Evolutionary conservation across 2,888 invertebrate genomes (phyloP), one percentile per base, ranked within the genome.

Genomic region (Linnaemya tessellans): DNA sequence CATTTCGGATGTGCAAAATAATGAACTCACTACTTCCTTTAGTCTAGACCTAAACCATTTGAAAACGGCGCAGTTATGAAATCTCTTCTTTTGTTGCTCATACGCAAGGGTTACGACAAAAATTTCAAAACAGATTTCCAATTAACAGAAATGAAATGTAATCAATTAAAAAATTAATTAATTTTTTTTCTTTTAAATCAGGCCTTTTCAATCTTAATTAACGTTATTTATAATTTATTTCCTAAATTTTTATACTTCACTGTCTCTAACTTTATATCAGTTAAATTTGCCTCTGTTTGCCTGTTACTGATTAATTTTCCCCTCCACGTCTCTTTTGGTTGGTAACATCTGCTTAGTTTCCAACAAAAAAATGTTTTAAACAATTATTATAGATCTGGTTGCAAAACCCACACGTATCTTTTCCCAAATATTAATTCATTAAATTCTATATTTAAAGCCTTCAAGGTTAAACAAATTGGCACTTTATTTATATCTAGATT

Each of bases 391-490:
- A 15, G 49, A 35, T 68, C 11, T 11, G 13, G 13, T 60, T 10
- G 30, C 18, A 58, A 2, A 56, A 35, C 35, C 22, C 38, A 22
- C 64, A 18, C 20, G 20, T n/a, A n/a, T 35, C 35, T 58, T n/a
- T 73, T 22, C 8, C n/a, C 77, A 80, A 77, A 80, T 68, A 77
- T 73, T 67, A 80, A 43, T 62, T 73, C 65, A 67, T 71, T 67
- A 71, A 80, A 71, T 80, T 75, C 71, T 70, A 51, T 68, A 67
- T 77, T 75, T 71, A 51, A 49, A 70, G 54, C 65, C 65, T 75
- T 73, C 80, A 84, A 84, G 84, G 80, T 80, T 73, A 84, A 84
- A 78, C 49, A 71, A 80, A 80, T 84, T 84, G 46, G 54, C 84
- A 80, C 71, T 80, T 67, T 75, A 60, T 80, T 74, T 80, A 13